Evolutionary conservation across 2,888 invertebrate genomes (phyloP).

Genomic region (Metalampra italica): DNA sequence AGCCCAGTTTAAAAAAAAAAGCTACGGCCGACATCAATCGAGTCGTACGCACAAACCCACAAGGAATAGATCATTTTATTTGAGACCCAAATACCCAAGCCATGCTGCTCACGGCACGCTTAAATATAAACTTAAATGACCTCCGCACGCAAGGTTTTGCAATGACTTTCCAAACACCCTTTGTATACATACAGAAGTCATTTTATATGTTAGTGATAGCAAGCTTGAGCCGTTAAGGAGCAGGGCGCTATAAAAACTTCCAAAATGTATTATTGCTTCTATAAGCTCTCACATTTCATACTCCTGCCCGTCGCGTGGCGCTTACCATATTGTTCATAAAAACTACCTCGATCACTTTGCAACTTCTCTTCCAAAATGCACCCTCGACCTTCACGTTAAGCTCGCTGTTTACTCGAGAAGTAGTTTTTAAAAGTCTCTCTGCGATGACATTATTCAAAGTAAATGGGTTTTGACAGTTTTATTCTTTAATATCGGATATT

Average conservation of each 20-base stretch:
- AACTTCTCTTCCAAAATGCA: background rate
- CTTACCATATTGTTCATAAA: background rate
- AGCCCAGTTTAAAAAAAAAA: too few species aligned
- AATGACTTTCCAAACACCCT: too few species aligned
- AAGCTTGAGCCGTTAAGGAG: too few species aligned
- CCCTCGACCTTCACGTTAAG: background rate
- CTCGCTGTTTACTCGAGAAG: background rate
- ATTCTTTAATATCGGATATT: conserved; percentile 19
- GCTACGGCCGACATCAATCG: too few species aligned
- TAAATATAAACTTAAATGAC: too few species aligned
- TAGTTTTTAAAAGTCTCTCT: conserved; percentile 1
- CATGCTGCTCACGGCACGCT: too few species aligned
- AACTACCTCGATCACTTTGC: background rate
- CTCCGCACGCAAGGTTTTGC: too few species aligned
- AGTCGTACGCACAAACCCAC: too few species aligned
- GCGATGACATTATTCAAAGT: conserved; percentile 18
- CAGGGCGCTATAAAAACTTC: background rate
- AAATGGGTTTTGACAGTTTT: conserved; percentile 26
- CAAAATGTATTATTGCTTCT: background rate
- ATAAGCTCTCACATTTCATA: conserved; percentile 4
- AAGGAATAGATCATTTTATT: too few species aligned
- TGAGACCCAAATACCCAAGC: too few species aligned
- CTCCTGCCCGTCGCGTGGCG: background rate
- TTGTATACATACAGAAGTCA: too few species aligned
- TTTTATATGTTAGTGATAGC: too few species aligned